Conservation (phyloP, 2,888 invertebrate genomes). For the Clitarchus hookeri region DNA sequence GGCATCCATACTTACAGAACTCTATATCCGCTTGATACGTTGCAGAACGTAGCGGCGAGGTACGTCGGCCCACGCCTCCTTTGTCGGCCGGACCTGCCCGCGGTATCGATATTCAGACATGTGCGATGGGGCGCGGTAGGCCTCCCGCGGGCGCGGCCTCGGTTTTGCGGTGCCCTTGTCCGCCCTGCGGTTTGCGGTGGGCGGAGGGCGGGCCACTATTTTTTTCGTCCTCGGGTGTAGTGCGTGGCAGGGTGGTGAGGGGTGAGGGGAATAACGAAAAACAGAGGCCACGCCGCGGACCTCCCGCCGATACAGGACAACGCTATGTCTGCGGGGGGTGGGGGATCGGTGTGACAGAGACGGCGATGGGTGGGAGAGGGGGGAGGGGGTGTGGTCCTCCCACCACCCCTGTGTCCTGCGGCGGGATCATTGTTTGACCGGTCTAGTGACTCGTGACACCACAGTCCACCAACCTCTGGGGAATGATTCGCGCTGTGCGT, state of each 20-base stretch:
- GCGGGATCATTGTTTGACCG: slow-evolving; percentile 7
- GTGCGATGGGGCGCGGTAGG: background rate
- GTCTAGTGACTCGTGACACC: slow-evolving; percentile 9
- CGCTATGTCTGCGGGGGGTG: too few relatives aligned
- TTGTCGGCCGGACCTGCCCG: background rate
- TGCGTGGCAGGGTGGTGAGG: background rate
- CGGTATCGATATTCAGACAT: slow-evolving; percentile 1
- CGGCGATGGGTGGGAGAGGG: background rate
- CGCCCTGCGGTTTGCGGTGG: background rate
- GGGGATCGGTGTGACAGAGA: background rate
- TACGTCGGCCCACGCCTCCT: too few relatives aligned
- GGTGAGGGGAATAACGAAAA: background rate
- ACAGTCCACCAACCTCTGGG: slow-evolving; percentile 6
- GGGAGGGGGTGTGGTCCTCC: background rate
- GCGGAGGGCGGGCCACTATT: background rate
- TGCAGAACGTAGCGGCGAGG: too few relatives aligned
- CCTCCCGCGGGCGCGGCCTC: background rate
- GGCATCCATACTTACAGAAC: too few relatives aligned
- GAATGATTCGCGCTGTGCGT: background rate
- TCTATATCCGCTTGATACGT: too few relatives aligned
- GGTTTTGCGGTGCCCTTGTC: background rate
- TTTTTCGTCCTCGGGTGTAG: background rate
- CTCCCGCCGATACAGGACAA: background rate
- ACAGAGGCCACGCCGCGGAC: background rate
- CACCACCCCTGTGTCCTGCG: background rate